These are phyloP conservation scores for Caenorhabditis doughertyi DNA, from an alignment of 2,888 invertebrate species.

Conservation along the genomic window DNA sequence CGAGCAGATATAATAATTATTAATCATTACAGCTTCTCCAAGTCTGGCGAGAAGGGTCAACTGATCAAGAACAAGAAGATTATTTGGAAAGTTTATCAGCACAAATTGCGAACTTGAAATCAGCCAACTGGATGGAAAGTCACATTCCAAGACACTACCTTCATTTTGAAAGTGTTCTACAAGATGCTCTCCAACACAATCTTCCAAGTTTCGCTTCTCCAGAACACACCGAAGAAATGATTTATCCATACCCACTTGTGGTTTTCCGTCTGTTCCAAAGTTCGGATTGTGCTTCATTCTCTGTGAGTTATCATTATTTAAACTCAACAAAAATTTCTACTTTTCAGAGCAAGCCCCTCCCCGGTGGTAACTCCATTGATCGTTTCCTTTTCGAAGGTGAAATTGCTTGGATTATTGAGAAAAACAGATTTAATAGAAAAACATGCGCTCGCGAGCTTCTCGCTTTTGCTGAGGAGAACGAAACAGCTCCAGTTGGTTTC, in stretches of 20 bases:
- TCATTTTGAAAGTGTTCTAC: conserved; percentile 94
- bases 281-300: conserved; percentile 93
- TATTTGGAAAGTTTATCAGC: conserved; percentile 98
- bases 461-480: conserved; percentile 89
- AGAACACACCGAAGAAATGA: conserved; percentile 92
- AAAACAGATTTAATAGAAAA: conserved; percentile 92
- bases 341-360: conserved; percentile 85
- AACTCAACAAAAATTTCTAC: not conserved
- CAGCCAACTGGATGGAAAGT: conserved; percentile 90
- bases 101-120: conserved; percentile 91
- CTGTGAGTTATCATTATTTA: conserved; percentile 60
- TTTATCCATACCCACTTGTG: conserved; percentile 95
- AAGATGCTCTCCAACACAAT: conserved; percentile 96
- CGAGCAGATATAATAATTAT: conserved; percentile 4
- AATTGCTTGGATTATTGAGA: conserved; percentile 93
- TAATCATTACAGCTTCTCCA: conserved; percentile 88
- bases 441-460: conserved; percentile 95
- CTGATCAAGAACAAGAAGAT: conserved; percentile 95
- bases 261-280: conserved; percentile 97
- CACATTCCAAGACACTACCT: conserved; percentile 90
- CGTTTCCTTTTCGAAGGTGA: conserved; percentile 98
- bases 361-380: conserved; percentile 97
- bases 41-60: conserved; percentile 87
- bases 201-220: conserved; percentile 92
- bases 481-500: conserved; percentile 95